Conservation (phyloP, 1,140 invertebrate genomes). For the Colletes latitarsis region DNA sequence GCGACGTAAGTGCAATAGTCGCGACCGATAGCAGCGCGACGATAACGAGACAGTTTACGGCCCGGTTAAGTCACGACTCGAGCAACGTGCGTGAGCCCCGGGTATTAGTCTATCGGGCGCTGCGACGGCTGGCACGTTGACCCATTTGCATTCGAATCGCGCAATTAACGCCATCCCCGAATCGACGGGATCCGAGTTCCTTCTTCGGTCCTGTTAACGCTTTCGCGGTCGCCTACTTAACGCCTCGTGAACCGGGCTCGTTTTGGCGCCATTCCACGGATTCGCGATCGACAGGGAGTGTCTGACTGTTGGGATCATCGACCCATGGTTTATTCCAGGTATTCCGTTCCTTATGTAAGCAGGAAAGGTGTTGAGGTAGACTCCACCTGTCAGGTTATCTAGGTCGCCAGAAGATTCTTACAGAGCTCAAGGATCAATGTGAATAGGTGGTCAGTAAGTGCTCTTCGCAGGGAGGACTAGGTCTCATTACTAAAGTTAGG, state of each 20-base stretch:
- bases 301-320: no score
- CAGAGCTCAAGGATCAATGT: no score
- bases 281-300: background rate
- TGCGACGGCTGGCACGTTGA: background rate
- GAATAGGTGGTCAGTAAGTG: no score
- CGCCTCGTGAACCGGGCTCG: background rate
- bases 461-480: no score
- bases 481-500: no score
- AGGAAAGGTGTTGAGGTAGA: no score
- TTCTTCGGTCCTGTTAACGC: background rate
- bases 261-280: background rate
- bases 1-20: background rate
- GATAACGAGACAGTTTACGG: constrained; percentile 33
- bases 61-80: background rate
- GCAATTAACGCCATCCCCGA: constrained; percentile 1
- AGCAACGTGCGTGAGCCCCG: constrained; percentile 1
- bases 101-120: background rate
- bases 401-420: background rate
- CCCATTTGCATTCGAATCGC: constrained; percentile 26
- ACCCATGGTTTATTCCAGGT: no score
- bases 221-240: background rate
- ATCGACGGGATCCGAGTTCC: background rate
- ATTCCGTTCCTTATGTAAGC: no score
- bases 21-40: background rate
- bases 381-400: background rate